These are phyloP conservation scores for Drosophila watanabei DNA, from an alignment of 1,140 invertebrate genomes.

Conservation along the genomic window DNA sequence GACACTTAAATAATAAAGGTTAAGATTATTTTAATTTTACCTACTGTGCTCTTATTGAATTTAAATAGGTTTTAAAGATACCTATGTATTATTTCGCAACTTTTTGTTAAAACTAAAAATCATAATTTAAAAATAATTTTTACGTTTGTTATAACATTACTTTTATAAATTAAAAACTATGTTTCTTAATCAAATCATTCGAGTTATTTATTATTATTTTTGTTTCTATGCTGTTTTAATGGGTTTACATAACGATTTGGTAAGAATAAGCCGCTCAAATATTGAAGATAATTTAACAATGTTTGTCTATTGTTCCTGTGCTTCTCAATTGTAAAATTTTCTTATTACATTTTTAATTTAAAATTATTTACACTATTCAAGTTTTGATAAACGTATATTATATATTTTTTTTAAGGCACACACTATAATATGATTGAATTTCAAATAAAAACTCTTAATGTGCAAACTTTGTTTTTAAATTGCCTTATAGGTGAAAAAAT, in stretches of 20 bases:
- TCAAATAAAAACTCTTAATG: background rate
- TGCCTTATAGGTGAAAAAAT: conserved; percentile 10
- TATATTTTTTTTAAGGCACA: too few species aligned
- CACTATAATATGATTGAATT: background rate
- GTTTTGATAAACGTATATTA: too few species aligned
- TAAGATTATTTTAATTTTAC: background rate
- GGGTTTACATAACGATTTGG: background rate
- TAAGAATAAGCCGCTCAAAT: background rate
- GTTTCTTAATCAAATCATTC: background rate
- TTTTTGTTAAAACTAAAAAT: background rate
- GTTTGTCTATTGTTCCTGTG: too few species aligned
- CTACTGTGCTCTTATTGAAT: background rate
- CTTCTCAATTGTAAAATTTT: too few species aligned
- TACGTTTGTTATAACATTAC: background rate
- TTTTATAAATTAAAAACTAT: background rate
- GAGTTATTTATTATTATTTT: background rate
- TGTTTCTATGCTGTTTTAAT: background rate
- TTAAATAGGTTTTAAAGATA: background rate
- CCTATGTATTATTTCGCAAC: background rate
- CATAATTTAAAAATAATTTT: background rate
- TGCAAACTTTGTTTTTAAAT: background rate
- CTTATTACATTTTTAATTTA: too few species aligned
- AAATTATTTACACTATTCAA: too few species aligned
- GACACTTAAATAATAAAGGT: background rate
- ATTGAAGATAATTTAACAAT: background rate